phyloP scores from a whole-genome alignment of 23 tunicate species.

The Oikopleura dioica region DNA sequence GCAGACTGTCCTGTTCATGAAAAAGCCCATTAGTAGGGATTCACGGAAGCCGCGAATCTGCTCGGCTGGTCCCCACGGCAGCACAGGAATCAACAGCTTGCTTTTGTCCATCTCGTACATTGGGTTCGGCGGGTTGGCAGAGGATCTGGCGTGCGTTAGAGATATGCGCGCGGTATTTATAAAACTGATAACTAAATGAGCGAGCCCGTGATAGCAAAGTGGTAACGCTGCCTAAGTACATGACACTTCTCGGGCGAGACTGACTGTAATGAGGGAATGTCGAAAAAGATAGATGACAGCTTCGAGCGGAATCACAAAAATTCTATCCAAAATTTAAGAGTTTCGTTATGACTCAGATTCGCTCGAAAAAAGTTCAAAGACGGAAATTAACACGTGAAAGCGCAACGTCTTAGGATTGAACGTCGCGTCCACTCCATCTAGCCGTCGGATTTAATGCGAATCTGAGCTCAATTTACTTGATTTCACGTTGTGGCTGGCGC shows the following conservation, averaged over 20 bases:
- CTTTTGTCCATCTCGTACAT: neutral
- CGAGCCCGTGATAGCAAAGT: too few species aligned
- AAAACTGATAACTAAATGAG: too few species aligned
- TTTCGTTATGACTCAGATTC: neutral
- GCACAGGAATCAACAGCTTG: neutral
- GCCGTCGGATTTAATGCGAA: neutral
- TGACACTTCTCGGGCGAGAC: neutral
- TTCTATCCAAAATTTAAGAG: neutral
- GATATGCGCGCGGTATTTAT: too few species aligned
- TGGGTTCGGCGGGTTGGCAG: neutral
- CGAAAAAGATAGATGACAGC: neutral
- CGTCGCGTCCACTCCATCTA: too few species aligned
- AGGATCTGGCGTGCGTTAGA: too few species aligned
- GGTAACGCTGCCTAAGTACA: neutral
- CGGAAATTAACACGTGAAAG: too few species aligned
- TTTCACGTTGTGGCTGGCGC: too few species aligned
- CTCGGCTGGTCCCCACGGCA: neutral
- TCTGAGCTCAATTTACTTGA: neutral
- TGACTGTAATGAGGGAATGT: neutral
- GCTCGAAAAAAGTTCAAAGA: too few species aligned
- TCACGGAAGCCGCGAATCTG: neutral
- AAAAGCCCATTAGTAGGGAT: neutral
- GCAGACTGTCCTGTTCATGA: neutral
- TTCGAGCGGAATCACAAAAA: neutral
- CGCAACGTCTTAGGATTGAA: too few species aligned